Evolutionary conservation across 2,113 vertebrate genomes (phyloP), one percentile per base, ranked within the genome.

Genomic region (Scomber colias): DNA sequence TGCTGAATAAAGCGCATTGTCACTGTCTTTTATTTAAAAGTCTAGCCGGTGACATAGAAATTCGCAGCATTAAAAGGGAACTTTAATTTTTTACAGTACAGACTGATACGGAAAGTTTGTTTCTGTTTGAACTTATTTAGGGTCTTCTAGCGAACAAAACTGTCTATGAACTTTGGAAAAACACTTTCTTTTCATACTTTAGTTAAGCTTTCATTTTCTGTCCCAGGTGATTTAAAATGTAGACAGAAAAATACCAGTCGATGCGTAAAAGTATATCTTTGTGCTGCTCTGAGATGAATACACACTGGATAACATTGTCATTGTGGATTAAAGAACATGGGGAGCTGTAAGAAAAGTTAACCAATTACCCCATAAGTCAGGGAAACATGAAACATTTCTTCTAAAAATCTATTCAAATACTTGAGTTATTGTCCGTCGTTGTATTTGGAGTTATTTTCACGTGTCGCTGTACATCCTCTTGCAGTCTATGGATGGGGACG

Each of bases 401-500:
- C 49, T 11, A 70, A 79, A 82, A 65, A 31, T 57, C 45, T 48
- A 44, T 53, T 71, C 30, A 53, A 74, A 76, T 16, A 53, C 27
- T 27, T 61, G 16, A 61, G 21, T 21, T 19, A 8, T 50, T 62
- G 17, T 48, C 66, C 35, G 40, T 49, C 19, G 27, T 9, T 11
- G 15, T 17, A 5, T 8, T 14, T 11, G 11, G 8, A 9, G 49
- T 4, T 19, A 12, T 71, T 84, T 93, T 94, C 93, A 95, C 91
- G 94, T 96, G 80, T 99, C 98, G 97, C 96, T 98, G 97, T 95
- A 99, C 98, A 96, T 97, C 95, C 65, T 96, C 96, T 96, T 97
- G 96, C 95, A 99, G 94, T 96, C 97, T 96, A 95, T 96, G 95
- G 96, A 96, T 91, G 89, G 97, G 53, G 98, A 97, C 91, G 98